A percentile compares a stretch with the other conserved stretches of the same genome.
Evolutionary conservation across 2,888 invertebrate genomes (phyloP).

Genomic region (Polydrusus cervinus): DNA sequence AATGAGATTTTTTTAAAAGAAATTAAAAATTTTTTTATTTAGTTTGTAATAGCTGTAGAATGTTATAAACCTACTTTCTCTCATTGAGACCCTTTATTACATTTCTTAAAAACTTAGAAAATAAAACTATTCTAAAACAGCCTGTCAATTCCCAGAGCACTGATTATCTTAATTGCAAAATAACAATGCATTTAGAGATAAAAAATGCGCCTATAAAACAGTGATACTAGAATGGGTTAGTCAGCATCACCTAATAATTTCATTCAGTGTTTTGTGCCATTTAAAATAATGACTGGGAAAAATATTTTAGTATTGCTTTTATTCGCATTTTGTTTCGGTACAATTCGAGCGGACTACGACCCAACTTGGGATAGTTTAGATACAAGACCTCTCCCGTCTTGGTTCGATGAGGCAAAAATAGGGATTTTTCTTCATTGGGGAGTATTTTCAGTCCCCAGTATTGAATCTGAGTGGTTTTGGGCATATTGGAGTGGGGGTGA

Average conservation of each 20-base stretch:
- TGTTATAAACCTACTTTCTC: too few species aligned
- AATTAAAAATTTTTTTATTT: too few species aligned
- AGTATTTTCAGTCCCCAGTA: conserved; percentile 92
- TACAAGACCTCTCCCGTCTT: conserved; percentile 85
- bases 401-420: conserved; percentile 93
- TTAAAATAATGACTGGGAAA: neutral
- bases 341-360: conserved; percentile 71
- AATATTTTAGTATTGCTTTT: neutral
- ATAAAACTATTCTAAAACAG: too few species aligned
- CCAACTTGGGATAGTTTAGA: conserved; percentile 92
- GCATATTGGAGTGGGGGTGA: conserved; percentile 76
- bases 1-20: too few species aligned
- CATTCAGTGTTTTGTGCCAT: too few species aligned
- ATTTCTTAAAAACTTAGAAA: too few species aligned
- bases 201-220: neutral
- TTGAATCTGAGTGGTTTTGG: conserved; percentile 95
- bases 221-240: neutral
- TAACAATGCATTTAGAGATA: neutral
- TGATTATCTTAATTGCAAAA: too few species aligned
- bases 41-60: too few species aligned
- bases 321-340: neutral
- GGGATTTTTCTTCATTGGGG: conserved; percentile 97
- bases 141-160: too few species aligned
- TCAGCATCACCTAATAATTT: too few species aligned
- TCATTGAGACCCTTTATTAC: too few species aligned